Base-by-base conservation (phyloP, 2,888 invertebrate genomes). In the Hylaea fasciaria region DNA sequence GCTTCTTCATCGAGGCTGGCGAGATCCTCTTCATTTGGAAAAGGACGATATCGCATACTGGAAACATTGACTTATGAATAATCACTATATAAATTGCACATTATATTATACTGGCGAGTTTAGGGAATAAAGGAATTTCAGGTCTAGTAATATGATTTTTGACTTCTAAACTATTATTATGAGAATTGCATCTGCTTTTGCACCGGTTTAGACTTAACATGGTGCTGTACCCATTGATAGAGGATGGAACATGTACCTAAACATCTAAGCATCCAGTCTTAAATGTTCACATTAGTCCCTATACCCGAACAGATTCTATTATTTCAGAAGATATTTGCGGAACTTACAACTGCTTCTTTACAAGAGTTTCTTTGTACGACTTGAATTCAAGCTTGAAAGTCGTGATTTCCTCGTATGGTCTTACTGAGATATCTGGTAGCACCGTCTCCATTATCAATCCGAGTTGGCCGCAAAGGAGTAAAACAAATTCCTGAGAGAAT, bases 1-100 rank as follows among this genome's bases (percentile, higher is more conserved):
- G 96, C 94, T 51, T 90, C 91, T 74, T 92, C 92, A 40, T 92
- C 92, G 32, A 91, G 83, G 68, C 92, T 92, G 1, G 91, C 91
- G 8, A 92, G 75, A 65, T 92, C 92, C 62, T 92, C 92, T 72
- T 92, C 92, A 2, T 78, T 74, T 0, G 91, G 91, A 41, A 91
- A 90, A 13, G 92, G 91, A 37, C 87, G 84, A 64, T 85, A 57
- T 0, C 91, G 89, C 84, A 92, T 84, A 59, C 92, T 92, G 62
- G 3, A 22, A 22, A 22, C 22, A 22, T 22, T 22, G 3, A 22
- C 35, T 10, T 59, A 55, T 50, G 35, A 10, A 54, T 9, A 11
- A 35, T 10, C 10, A 35, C 35, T 3, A 1, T 32, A 9, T 32
- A 9, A 10, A 10, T 32, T 7, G 7, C 9, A 10, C 7, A 8